A percentile compares a stretch with the other conserved stretches of the same genome.
These are phyloP conservation scores for Trichogramma dendrolimi DNA, from an alignment of 2,888 invertebrate species.

Conservation along the genomic window DNA sequence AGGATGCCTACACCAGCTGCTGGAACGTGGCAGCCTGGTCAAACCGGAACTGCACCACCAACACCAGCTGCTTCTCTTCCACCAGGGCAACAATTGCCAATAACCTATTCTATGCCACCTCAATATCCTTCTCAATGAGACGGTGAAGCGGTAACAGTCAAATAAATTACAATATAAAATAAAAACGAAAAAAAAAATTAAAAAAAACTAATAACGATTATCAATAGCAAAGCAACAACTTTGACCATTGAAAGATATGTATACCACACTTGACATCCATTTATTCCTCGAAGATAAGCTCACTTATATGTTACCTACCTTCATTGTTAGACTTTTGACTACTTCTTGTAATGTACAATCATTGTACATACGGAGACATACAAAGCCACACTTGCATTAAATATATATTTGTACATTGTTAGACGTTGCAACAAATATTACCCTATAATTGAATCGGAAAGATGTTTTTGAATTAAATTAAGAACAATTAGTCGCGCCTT, in stretches of 20 bases:
- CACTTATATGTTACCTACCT: slow-evolving; percentile 31
- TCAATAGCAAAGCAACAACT: slow-evolving; percentile 22
- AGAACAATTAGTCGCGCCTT: slow-evolving; percentile 17
- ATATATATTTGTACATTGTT: slow-evolving; percentile 23
- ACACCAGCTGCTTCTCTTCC: slow-evolving; percentile 48
- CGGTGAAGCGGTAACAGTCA: slow-evolving; percentile 20
- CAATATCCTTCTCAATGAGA: slow-evolving; percentile 84
- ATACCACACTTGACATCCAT: slow-evolving; percentile 33
- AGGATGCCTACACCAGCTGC: slow-evolving; percentile 54
- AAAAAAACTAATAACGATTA: slow-evolving; percentile 20
- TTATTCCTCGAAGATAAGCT: slow-evolving; percentile 36
- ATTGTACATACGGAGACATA: slow-evolving; percentile 1
- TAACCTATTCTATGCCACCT: slow-evolving; percentile 67
- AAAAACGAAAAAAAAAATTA: slow-evolving; percentile 25
- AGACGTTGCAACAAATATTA: slow-evolving; percentile 3
- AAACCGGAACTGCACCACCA: slow-evolving; percentile 51
- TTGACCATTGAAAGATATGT: slow-evolving; percentile 30
- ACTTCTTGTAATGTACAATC: slow-evolving; percentile 9
- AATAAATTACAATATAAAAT: slow-evolving; percentile 25
- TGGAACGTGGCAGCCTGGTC: slow-evolving; percentile 52
- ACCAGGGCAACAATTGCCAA: slow-evolving; percentile 51
- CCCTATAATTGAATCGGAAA: slow-evolving; percentile 20
- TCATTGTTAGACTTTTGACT: slow-evolving; percentile 14
- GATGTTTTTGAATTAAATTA: slow-evolving; percentile 5
- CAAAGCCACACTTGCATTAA: slow-evolving; percentile 1